These are phyloP conservation scores for Perodicticus potto DNA, from an alignment of 2,797 vertebrate genomes.

Conservation along the genomic window DNA sequence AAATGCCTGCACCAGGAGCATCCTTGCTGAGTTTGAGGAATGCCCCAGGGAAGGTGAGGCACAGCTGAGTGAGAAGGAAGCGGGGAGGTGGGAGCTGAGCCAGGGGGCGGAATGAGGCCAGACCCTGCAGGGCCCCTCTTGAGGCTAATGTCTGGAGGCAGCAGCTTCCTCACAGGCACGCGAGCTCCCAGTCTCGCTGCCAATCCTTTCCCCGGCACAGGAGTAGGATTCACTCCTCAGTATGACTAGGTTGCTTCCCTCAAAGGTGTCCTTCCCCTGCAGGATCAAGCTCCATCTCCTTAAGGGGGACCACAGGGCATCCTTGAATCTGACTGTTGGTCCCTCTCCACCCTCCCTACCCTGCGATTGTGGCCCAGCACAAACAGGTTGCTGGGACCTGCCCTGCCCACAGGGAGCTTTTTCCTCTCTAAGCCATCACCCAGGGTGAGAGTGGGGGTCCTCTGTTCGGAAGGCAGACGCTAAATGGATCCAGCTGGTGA, in stretches of 20 bases:
- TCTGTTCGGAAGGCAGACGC: not conserved
- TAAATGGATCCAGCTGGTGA: not conserved
- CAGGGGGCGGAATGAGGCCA: not conserved
- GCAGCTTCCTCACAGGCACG: not conserved
- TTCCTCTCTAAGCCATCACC: not conserved
- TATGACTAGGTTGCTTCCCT: not conserved
- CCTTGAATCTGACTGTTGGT: fast-evolving
- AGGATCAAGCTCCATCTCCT: not conserved
- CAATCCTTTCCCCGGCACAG: fast-evolving
- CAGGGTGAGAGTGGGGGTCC: not conserved
- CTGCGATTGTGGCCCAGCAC: not conserved
- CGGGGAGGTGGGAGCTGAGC: not conserved
- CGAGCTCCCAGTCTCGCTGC: not conserved
- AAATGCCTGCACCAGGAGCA: not conserved
- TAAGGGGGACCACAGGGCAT: not conserved
- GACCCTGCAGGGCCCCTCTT: too few species aligned
- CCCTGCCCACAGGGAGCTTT: fast-evolving
- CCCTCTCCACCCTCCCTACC: not conserved
- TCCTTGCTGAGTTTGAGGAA: not conserved
- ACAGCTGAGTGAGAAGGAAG: not conserved
- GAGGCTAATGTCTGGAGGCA: fast-evolving
- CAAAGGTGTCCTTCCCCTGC: not conserved
- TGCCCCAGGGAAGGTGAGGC: not conserved
- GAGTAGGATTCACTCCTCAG: not conserved
- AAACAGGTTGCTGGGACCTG: not conserved